Conservation (phyloP, 2,888 invertebrate genomes). For the Apamea anceps region DNA sequence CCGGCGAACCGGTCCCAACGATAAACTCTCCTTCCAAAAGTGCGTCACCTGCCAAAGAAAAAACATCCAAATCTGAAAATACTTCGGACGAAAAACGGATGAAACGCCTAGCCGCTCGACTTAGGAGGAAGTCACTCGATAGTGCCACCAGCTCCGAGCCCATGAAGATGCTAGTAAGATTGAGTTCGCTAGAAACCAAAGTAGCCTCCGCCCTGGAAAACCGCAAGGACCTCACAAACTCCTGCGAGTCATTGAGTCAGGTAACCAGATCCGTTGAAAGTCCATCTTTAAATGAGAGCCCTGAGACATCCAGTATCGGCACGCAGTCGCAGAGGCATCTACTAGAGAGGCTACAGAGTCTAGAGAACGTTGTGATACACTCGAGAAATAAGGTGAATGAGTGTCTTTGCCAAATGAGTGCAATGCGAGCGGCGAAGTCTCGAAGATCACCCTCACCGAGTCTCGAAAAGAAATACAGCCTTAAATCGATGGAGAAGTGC, state of each 20-base stretch:
- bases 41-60: constrained; percentile 89
- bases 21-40: constrained; percentile 89
- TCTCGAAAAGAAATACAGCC: constrained; percentile 91
- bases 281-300: constrained; percentile 77
- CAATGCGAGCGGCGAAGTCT: constrained; percentile 91
- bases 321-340: constrained; percentile 90
- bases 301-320: constrained; percentile 81
- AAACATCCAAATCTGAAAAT: constrained; percentile 87
- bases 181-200: constrained; percentile 94
- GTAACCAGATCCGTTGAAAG: constrained; percentile 83
- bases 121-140: constrained; percentile 94
- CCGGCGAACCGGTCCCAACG: constrained; percentile 83
- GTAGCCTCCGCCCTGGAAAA: constrained; percentile 91
- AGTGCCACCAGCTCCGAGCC: constrained; percentile 95
- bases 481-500: constrained; percentile 91
- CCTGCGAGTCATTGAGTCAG: constrained; percentile 90
- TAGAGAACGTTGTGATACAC: constrained; percentile 91
- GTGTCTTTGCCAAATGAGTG: constrained; percentile 91
- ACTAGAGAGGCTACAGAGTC: constrained; percentile 90
- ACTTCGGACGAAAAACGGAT: constrained; percentile 87
- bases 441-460: constrained; percentile 92
- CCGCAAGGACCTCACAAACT: constrained; percentile 87
- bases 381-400: constrained; percentile 93
- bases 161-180: constrained; percentile 94
- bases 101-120: constrained; percentile 89